Percentiles rank a stretch among this genome's conserved stretches.
Conservation (phyloP, 1,140 invertebrate genomes). For the Kradibia gibbosae region DNA sequence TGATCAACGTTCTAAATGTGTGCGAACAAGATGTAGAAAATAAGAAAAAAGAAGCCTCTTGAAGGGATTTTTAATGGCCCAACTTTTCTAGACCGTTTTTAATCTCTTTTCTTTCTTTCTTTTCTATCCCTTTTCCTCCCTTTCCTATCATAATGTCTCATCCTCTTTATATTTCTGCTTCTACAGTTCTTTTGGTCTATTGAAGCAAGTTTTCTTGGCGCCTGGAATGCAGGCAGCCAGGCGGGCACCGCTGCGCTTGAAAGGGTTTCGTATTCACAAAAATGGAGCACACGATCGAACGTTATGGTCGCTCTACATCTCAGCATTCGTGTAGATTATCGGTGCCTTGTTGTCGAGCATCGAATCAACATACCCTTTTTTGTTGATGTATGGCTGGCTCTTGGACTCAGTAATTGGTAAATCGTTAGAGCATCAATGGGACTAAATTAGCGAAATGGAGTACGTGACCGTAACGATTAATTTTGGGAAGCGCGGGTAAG, state of each 20-base stretch:
- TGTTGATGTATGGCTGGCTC: background rate
- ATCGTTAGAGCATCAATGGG: background rate
- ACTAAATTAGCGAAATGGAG: background rate
- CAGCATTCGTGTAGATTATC: background rate
- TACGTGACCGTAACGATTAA: conserved; percentile 10
- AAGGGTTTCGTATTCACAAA: background rate
- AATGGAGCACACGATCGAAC: background rate
- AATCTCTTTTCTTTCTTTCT: background rate
- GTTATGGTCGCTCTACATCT: background rate
- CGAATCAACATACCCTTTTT: too few relatives aligned
- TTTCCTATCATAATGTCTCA: background rate
- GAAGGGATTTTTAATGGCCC: conserved; percentile 34
- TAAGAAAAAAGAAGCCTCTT: conserved; percentile 7
- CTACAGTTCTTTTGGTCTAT: background rate
- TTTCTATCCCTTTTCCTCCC: background rate
- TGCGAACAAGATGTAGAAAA: background rate
- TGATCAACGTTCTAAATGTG: background rate
- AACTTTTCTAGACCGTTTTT: background rate
- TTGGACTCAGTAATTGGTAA: background rate
- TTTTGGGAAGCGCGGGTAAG: background rate
- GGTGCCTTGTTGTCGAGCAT: background rate
- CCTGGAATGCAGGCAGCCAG: conserved; percentile 71
- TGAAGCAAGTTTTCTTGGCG: conserved; percentile 63
- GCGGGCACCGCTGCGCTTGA: conserved; percentile 64
- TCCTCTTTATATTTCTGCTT: background rate